Evolutionary conservation across 2,113 vertebrate species (phyloP), one percentile per base, ranked within the genome.

Genomic region (Cyanistes caeruleus): DNA sequence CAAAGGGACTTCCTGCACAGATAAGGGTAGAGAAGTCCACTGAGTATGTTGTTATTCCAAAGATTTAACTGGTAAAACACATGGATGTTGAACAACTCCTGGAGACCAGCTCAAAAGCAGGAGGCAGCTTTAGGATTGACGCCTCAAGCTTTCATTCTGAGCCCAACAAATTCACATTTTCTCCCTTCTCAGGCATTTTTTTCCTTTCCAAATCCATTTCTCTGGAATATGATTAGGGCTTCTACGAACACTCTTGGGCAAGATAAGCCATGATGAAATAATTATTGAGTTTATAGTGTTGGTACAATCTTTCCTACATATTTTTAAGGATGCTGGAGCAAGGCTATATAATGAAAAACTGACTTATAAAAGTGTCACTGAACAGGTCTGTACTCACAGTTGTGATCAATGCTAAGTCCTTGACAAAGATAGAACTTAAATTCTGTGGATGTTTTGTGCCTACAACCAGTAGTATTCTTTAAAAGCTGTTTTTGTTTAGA

Each of bases 1-100:
- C 84, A 86, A 88, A 96, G 96, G 92, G 37, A 90, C 94, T 95
- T 97, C 95, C 93, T 89, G 95, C 30, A 30, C 84, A 82, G 95
- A 97, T 93, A 95, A 96, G 78, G 75, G 25, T 20, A 81, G 68
- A 89, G 79, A 39, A 94, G 30, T 89, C 62, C 60, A 15, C 76
- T 68, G 85, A 33, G 18, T 3, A 1, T 8, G 30, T 24, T 97
- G 86, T 91, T 88, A 72, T 96, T 90, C 69, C 93, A 89, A 53
- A 89, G 59, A 27, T 60, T 39, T 67, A 22, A 51, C 60, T 62
- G 74, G 73, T 72, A 81, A 44, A 91, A 84, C 52, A 41, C 8
- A 24, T 12, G 87, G 69, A 70, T 46, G 33, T 6, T 78, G 82
- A 87, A 84, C 59, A 94, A n/a, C 31, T 91, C 51, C 89, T 74